phyloP scores from a whole-genome alignment of 2,888 invertebrate genomes.

The Xiphydria camelus region DNA sequence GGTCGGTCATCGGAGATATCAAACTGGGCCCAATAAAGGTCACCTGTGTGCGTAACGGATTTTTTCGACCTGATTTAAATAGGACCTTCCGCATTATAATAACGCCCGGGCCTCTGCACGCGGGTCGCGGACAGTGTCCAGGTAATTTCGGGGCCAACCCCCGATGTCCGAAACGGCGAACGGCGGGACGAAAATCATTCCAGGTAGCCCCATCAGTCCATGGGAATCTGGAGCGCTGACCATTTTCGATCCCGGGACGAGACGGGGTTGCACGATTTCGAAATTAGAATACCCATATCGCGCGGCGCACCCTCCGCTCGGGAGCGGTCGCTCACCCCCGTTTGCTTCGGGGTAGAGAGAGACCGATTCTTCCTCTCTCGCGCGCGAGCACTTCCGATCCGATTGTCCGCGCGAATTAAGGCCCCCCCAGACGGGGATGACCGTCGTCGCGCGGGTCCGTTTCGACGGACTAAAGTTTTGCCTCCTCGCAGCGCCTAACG shows the following conservation, averaged over 20 bases:
- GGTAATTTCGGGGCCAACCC: slow-evolving; percentile 28
- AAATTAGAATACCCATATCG: slow-evolving; percentile 31
- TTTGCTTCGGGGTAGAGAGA: slow-evolving; percentile 10
- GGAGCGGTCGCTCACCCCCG: slow-evolving; percentile 9
- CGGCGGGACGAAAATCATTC: slow-evolving; percentile 6
- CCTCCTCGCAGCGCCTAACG: too few relatives aligned
- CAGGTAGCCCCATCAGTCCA: slow-evolving; percentile 23
- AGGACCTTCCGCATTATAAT: slow-evolving; percentile 19
- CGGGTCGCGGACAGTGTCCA: slow-evolving; percentile 37
- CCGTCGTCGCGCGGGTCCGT: slow-evolving; percentile 14
- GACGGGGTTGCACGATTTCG: slow-evolving; percentile 22
- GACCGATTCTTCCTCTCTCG: neutral
- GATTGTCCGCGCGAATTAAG: slow-evolving; percentile 7
- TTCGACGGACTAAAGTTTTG: too few relatives aligned
- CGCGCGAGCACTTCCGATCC: slow-evolving; percentile 9
- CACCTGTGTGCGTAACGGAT: slow-evolving; percentile 45
- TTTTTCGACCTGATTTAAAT: slow-evolving; percentile 55
- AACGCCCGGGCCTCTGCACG: neutral
- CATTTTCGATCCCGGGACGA: slow-evolving; percentile 22
- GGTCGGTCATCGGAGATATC: slow-evolving; percentile 7
- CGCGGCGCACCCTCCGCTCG: neutral
- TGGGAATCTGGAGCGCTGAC: slow-evolving; percentile 32
- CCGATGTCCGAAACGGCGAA: slow-evolving; percentile 20
- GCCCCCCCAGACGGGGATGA: slow-evolving; percentile 12
- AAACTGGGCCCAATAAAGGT: slow-evolving; percentile 19